Percentiles rank a stretch among this genome's conserved stretches.
Evolutionary conservation across 2,797 vertebrate genomes (phyloP).

Genomic region (Chiroxiphia lanceolata): DNA sequence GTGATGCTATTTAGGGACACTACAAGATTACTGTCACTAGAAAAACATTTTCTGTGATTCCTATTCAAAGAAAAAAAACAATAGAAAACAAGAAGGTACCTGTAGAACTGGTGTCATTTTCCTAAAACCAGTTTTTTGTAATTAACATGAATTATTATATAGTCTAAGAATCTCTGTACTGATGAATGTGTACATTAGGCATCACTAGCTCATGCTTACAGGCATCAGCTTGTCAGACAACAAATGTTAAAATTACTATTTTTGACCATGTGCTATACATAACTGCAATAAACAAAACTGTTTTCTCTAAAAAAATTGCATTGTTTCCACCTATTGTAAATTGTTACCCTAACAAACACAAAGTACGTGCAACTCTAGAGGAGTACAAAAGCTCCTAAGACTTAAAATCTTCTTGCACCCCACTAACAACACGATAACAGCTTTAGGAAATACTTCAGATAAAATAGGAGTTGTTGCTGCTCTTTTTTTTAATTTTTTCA

Average conservation of each 20-base stretch:
- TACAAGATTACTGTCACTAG: background rate
- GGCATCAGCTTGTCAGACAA: background rate
- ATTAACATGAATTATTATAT: background rate
- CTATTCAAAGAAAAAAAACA: background rate
- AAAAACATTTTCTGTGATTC: background rate
- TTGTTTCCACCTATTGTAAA: background rate
- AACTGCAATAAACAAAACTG: background rate
- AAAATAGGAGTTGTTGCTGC: background rate
- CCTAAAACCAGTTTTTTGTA: background rate
- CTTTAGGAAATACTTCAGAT: background rate
- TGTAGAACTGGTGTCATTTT: background rate
- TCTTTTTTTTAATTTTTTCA: background rate
- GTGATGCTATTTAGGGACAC: background rate
- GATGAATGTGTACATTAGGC: background rate
- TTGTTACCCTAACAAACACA: background rate
- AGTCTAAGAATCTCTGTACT: background rate
- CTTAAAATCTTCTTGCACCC: background rate
- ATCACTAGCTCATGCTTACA: background rate
- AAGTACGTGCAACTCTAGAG: background rate
- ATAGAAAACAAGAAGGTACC: background rate
- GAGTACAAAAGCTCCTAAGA: background rate
- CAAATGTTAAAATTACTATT: background rate
- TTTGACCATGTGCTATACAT: accelerated
- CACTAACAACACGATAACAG: background rate
- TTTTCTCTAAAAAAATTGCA: background rate